phyloP scores from a whole-genome alignment of 2,797 vertebrate genomes.

The Chanos chanos region DNA sequence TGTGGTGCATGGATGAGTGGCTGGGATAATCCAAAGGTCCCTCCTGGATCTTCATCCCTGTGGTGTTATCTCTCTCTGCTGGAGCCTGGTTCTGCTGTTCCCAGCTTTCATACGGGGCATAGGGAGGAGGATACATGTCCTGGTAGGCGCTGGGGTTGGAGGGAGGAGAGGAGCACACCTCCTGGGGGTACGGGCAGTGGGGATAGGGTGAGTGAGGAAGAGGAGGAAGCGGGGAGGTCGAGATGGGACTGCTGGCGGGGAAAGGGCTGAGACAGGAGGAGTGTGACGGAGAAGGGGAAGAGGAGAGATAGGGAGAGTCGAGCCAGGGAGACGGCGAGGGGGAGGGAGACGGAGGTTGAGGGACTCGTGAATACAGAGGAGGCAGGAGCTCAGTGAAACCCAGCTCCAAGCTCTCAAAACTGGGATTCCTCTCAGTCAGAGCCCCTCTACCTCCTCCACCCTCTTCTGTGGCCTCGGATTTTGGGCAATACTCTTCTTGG shows the following conservation, averaged over 20 bases:
- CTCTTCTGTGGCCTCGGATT: conserved; percentile 60
- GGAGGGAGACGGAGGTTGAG: conserved; percentile 66
- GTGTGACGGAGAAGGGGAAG: conserved; percentile 75
- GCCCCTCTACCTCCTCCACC: conserved; percentile 44
- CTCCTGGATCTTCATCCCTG: conserved; percentile 60
- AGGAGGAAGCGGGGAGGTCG: conserved; percentile 68
- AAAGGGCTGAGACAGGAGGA: conserved; percentile 75
- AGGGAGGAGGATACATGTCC: conserved; percentile 65
- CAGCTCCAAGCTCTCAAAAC: conserved; percentile 75
- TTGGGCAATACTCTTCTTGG: conserved; percentile 69
- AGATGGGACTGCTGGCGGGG: conserved; percentile 71
- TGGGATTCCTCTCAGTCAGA: conserved; percentile 65
- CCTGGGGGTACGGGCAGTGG: conserved; percentile 66
- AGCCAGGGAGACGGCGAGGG: conserved; percentile 68
- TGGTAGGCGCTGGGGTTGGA: conserved; percentile 57
- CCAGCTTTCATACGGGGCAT: conserved; percentile 70
- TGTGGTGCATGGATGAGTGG: conserved; percentile 82
- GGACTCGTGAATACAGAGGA: conserved; percentile 65
- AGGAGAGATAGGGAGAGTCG: conserved; percentile 77
- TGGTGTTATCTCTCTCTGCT: conserved; percentile 47
- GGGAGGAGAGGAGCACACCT: conserved; percentile 67
- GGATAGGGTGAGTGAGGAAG: conserved; percentile 63
- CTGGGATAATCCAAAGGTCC: conserved; percentile 67
- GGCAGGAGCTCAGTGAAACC: conserved; percentile 78
- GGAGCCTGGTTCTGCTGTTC: conserved; percentile 56